Base-by-base conservation (phyloP, 1,140 invertebrate species). In the Cyphomyrmex costatus region DNA sequence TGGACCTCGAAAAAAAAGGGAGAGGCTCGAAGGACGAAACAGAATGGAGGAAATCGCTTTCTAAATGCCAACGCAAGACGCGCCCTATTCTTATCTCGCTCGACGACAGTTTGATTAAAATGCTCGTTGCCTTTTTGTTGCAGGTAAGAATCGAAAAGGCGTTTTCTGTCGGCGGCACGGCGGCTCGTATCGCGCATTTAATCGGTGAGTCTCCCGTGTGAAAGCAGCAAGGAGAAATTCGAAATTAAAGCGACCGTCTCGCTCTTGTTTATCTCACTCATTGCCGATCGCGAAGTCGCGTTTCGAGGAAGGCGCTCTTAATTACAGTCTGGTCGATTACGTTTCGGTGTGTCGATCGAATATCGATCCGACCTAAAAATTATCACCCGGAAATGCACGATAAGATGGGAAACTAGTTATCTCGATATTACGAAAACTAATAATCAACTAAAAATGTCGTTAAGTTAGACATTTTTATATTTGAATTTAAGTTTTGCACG, bases 381-480 rank as follows among this genome's bases (percentile, higher is more conserved):
- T 73, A 85, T 88, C 60, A 42, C 36, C 7, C 21, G 36, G 21
- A 60, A 66, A 19, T 51, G 36, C 30, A 42, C 33, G 74, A 58
- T 53, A 80, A 33, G 16, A 24, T 66, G 21, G 30, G 19, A 84
- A 63, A 63, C 74, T 56, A 56, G 56, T 30, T 42, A 60, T 14
- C 60, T 33, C 16, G 21, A 85, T 65, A 53, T 65, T 60, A 21
- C n/a, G 79, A 19, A 19, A 74, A 14, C 10, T 24, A 51, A 74
- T 74, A 61, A n/a, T 60, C 42, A 46, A 21, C 21, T 12, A 4
- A 74, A 74, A 74, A 46, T 83, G 16, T 92, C 92, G 90, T 88
- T 89, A 83, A 87, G 86, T 77, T 89, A 90, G 85, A 88, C 85
- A 87, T 86, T 89, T 92, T 90, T 92, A 92, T 92, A 93, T 93